A percentile compares a stretch with the other conserved stretches of the same genome.
phyloP scores from a whole-genome alignment of 2,797 vertebrate species.

The Cyprinella venusta region DNA sequence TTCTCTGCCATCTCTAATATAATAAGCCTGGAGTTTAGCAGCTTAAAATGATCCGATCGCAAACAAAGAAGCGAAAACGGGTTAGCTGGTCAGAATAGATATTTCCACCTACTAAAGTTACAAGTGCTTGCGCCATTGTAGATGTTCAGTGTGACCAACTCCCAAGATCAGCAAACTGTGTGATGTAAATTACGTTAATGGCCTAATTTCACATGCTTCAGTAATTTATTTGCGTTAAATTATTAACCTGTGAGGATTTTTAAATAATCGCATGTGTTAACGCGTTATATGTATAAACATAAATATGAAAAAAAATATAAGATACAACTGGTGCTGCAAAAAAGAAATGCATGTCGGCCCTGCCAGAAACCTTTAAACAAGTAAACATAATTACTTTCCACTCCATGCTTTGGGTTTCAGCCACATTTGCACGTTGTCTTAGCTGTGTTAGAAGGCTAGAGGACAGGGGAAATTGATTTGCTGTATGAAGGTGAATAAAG shows the following conservation, averaged over 20 bases:
- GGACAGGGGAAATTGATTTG: slow-evolving; percentile 49
- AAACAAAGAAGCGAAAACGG: no score
- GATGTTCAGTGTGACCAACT: neutral
- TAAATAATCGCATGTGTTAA: no score
- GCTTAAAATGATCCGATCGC: no score
- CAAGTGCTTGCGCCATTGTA: neutral
- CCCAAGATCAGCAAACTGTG: no score
- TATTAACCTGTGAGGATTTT: no score
- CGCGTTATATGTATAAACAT: no score
- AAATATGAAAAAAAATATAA: neutral
- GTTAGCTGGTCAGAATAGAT: no score
- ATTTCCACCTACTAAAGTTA: no score
- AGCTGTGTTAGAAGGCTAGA: slow-evolving; percentile 30
- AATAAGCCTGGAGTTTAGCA: no score
- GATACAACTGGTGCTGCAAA: neutral
- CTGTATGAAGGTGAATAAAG: slow-evolving; percentile 44
- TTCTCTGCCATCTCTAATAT: neutral
- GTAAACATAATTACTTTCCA: slow-evolving; percentile 48
- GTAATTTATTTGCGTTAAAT: no score
- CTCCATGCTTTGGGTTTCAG: slow-evolving; percentile 42
- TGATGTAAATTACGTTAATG: no score
- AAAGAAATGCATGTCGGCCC: neutral
- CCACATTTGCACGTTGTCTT: slow-evolving; percentile 31
- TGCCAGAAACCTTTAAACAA: slow-evolving; percentile 36
- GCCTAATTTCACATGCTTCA: no score